Base-by-base conservation (phyloP, 64 coral and sea anemone species). In the Montipora cactus region DNA sequence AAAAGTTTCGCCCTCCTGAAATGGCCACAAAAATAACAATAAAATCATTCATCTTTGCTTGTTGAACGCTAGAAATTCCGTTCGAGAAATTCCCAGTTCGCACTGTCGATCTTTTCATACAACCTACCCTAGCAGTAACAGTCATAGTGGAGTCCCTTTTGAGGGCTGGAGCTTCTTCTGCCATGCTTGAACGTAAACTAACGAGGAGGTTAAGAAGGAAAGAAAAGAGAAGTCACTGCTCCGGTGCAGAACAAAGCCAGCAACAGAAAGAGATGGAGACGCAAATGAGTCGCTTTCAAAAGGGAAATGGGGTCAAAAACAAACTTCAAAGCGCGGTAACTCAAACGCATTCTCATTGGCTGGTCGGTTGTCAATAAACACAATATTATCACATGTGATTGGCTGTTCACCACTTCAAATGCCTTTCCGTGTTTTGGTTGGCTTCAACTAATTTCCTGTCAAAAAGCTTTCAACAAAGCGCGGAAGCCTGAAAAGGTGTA, bases 61-160 rank as follows among this genome's bases (percentile, higher is more conserved):
- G 74, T 2, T 9, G 8, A 71, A 23, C 68, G 20, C 20, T 71
- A 15, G 4, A 71, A 71, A 71, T 71, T 71, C 68, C 68, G 21
- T 71, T 23, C 61, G 61, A 64, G 68, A 71, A 71, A 71, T 71
- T 71, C 14, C 68, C 8, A 21, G 0, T 86, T 86, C 64, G 82
- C 67, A 64, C 82, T 62, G 45, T 72, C 28, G 61, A 86, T 71
- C 16, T 71, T 71, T 64, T 74, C 37, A 37, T 67, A 8, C 11
- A 8, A 72, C 88, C 69, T 80, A 97, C 96, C 96, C 95, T 97
- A 47, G 93, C 96, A 73, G 96, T 97, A 0, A 89, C 93, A 59
- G 85, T 49, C 96, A 97, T 97, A 14, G 96, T 97, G 8, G 96
- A 95, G 44, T 97, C 96, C 83, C 93, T 95, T 46, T 97, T 97